phyloP scores from a whole-genome alignment of 2,888 invertebrate species.

The Cancer borealis region DNA sequence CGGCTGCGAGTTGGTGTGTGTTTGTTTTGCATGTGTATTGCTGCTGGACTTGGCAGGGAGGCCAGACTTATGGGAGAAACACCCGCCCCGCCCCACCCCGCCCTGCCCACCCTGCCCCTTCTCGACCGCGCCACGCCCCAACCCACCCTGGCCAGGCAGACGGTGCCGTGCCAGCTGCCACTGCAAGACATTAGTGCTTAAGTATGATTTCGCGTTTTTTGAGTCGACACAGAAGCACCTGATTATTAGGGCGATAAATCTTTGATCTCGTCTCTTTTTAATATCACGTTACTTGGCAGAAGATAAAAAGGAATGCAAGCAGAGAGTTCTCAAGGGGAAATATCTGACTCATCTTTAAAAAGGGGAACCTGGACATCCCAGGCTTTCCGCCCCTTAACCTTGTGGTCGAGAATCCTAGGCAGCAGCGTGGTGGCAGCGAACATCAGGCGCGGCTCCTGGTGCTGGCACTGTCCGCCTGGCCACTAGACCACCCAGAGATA shows the following conservation, averaged over 20 bases:
- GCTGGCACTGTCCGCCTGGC: slow-evolving; percentile 64
- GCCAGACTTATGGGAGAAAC: slow-evolving; percentile 61
- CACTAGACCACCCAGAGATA: slow-evolving; percentile 64
- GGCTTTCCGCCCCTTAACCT: slow-evolving; percentile 34
- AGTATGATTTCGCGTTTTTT: slow-evolving; percentile 24
- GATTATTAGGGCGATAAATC: slow-evolving; percentile 34
- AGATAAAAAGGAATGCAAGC: slow-evolving; percentile 36
- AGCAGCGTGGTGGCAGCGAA: neutral
- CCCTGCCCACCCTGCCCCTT: slow-evolving; percentile 26
- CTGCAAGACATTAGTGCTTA: slow-evolving; percentile 45
- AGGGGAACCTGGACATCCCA: slow-evolving; percentile 53
- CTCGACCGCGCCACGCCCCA: slow-evolving; percentile 41
- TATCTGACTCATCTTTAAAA: slow-evolving; percentile 38
- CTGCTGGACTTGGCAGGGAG: slow-evolving; percentile 60
- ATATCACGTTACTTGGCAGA: slow-evolving; percentile 3
- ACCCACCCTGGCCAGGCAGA: slow-evolving; percentile 21
- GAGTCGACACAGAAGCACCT: slow-evolving; percentile 22
- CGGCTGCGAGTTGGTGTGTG: slow-evolving; percentile 9
- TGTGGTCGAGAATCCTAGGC: slow-evolving; percentile 52
- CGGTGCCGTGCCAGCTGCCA: slow-evolving; percentile 50
- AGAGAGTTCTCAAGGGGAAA: neutral
- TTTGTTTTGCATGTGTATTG: slow-evolving; percentile 48
- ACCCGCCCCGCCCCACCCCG: slow-evolving; percentile 12
- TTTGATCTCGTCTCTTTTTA: slow-evolving; percentile 34
- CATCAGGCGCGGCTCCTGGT: slow-evolving; percentile 35